phyloP scores from a whole-genome alignment of 2,797 vertebrate species.

The Dallia pectoralis region DNA sequence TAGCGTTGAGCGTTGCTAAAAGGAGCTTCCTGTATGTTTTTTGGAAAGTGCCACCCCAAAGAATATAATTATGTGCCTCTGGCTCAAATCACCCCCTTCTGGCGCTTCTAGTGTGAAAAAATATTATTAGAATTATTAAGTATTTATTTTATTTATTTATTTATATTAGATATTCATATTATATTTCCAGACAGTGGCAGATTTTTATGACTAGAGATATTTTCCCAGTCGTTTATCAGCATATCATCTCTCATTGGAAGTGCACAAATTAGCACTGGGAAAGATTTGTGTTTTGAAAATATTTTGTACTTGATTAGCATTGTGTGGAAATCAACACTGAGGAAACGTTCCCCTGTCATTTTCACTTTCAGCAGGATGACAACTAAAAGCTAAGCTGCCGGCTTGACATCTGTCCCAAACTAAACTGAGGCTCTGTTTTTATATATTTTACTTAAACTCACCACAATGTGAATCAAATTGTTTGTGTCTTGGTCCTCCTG shows the following conservation, averaged over 20 bases:
- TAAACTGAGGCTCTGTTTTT: too few species aligned
- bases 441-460: background rate
- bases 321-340: constrained; percentile 22
- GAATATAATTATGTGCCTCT: too few species aligned
- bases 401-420: background rate
- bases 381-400: constrained; percentile 4
- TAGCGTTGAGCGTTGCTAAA: too few species aligned
- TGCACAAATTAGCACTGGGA: constrained; percentile 12
- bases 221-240: constrained; percentile 44
- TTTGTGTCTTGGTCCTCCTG: constrained; percentile 6
- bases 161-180: too few species aligned
- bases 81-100: too few species aligned
- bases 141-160: background rate
- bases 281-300: constrained; percentile 28
- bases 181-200: background rate
- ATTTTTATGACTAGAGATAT: constrained; percentile 11
- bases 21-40: too few species aligned
- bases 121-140: too few species aligned
- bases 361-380: background rate
- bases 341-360: constrained; percentile 29
- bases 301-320: constrained; percentile 40
- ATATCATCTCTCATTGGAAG: constrained; percentile 9
- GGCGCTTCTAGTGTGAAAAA: too few species aligned
- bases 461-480: background rate
- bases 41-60: too few species aligned